These are phyloP conservation scores for Tipula confusa DNA, from an alignment of 2,888 invertebrate species.

Conservation along the genomic window DNA sequence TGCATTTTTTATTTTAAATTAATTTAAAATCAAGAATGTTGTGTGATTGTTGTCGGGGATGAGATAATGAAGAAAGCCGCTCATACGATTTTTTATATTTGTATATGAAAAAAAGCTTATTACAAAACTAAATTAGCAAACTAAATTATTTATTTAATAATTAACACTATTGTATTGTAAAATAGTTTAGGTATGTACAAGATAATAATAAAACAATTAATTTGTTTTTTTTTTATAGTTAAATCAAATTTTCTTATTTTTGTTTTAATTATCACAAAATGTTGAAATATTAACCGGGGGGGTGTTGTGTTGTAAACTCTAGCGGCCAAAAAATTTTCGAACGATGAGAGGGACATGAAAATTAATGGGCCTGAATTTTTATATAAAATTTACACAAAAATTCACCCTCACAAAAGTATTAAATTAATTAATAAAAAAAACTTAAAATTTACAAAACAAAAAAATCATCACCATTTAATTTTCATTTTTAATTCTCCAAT, in stretches of 20 bases:
- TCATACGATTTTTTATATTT: neutral
- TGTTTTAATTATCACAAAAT: neutral
- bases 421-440: too few species aligned
- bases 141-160: neutral
- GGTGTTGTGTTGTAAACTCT: neutral
- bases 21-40: too few species aligned
- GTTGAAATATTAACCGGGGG: neutral
- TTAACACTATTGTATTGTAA: neutral
- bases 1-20: too few species aligned
- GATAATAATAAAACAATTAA: neutral
- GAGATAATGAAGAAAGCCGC: neutral
- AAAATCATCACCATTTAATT: neutral
- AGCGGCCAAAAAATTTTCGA: neutral
- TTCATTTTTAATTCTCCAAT: conserved; percentile 5
- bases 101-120: neutral
- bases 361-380: neutral
- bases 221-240: neutral
- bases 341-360: neutral
- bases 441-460: neutral
- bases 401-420: neutral
- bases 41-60: neutral
- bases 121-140: neutral
- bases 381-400: neutral
- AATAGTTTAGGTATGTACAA: neutral
- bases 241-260: neutral